Base-by-base conservation (phyloP, 2,797 vertebrate genomes). In the Danio choprae region DNA sequence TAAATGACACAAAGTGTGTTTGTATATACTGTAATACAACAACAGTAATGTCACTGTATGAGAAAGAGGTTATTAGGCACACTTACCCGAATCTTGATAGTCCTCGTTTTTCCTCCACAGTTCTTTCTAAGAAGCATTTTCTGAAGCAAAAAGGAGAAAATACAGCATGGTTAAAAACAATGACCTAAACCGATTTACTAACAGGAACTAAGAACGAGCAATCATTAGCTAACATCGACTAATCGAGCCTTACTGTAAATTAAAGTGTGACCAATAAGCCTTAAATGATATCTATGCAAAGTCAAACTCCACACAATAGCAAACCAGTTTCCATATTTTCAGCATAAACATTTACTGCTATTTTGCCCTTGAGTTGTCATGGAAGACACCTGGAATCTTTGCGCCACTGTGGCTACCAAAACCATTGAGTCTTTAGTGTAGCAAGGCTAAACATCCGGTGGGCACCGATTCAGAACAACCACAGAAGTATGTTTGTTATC, bases 111-210 rank as follows among this genome's bases (percentile, higher is more conserved):
- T 44, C 88, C 93, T 72, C 95, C 95, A 38, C 95, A 96, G 86
- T 93, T 96, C 91, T 96, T 97, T 89, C 95, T 96, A 79, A 97
- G 92, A 83, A 97, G 94, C 96, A 97, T 97, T 93, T 96, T 97
- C 95, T 97, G 93, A 84, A 92, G 88, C 85, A 77, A 89, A 89
- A 87, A 87, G 63, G 36, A 77, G 36, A 75, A 81, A 20, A 88
- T 51, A 87, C 87, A 60, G 72, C n/a, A 44, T 68, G 75, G 43
- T 46, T 48, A 56, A 20, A 70, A 70, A 18, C 18, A 76, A 18
- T 62, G 55, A 53, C 22, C 77, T 74, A 18, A 22, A 70, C 40
- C 8, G 40, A 29, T 29, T 29, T 29, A 29, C 29, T 1, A 29
- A 29, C 29, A 29, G 29, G 29, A 29, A 29, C 29, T 29, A 1